Evolutionary conservation across 2,888 invertebrate genomes (phyloP).

Genomic region (Catocala sponsa): DNA sequence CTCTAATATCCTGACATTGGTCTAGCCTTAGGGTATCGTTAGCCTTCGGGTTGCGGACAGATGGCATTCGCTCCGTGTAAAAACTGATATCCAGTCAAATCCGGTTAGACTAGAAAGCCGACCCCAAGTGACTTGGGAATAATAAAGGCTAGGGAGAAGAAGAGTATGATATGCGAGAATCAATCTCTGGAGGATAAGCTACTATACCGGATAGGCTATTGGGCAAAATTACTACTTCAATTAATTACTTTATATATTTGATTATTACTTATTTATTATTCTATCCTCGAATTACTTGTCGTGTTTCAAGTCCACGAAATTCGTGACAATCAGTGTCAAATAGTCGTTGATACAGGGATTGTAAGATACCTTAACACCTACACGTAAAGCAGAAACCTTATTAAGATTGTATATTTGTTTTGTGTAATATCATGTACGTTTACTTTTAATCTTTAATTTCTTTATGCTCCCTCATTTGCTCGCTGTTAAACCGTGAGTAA

Average conservation of each 20-base stretch:
- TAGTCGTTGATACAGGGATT: too few relatives aligned
- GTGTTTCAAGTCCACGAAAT: not conserved
- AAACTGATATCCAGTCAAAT: too few relatives aligned
- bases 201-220: not conserved
- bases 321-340: not conserved
- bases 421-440: not conserved
- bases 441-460: slow-evolving; percentile 1
- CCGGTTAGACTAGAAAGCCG: too few relatives aligned
- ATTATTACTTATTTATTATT: slow-evolving; percentile 6
- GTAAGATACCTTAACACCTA: too few relatives aligned
- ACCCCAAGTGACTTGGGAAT: too few relatives aligned
- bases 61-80: too few relatives aligned
- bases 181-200: too few relatives aligned
- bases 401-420: not conserved
- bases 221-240: not conserved
- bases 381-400: not conserved
- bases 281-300: not conserved
- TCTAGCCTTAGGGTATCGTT: too few relatives aligned
- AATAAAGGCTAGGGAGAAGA: too few relatives aligned
- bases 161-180: too few relatives aligned
- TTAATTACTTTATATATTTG: not conserved
- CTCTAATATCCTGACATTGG: too few relatives aligned
- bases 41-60: too few relatives aligned
- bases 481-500: slow-evolving; percentile 8
- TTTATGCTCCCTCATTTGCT: slow-evolving; percentile 8